Base-by-base conservation (phyloP, 2,888 invertebrate species). In the Rugalucina vietnamica region DNA sequence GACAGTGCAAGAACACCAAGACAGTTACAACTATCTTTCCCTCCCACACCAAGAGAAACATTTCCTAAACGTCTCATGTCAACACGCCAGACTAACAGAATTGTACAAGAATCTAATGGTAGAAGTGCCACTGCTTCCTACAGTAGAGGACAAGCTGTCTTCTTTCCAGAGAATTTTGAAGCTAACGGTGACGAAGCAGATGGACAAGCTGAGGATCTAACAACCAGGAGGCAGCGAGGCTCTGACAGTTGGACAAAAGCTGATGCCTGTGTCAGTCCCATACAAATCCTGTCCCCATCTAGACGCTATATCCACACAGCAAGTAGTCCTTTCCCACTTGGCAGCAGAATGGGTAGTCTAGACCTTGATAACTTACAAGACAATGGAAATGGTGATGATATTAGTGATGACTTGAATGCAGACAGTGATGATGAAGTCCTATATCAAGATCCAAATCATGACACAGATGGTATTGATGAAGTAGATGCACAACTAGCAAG, bases 371-470 rank as follows among this genome's bases (percentile, higher is more conserved):
- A 37, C 21, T 49, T 32, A 4, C 37, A 65, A 10, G 24, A 39
- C 32, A 49, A 54, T 72, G 79, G 74, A 2, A 32, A 43, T 32
- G 36, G 36, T 43, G 57, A 57, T 43, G 75, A 69, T 27, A 37
- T 50, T 10, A 24, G 39, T 36, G 81, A 77, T 36, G 69, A 72
- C n/a, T 70, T 54, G 1, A 69, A 37, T 70, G 50, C 14, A 57
- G 43, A 36, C 5, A 36, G 14, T 39, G 32, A 24, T 27, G 50
- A 50, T 12, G 49, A 24, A n/a, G 21, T 3, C 29, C 18, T 43
- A 18, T 43, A 43, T 18, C 60, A 60, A 3, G 34, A 34, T 65
- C 8, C 4, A 3, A 65, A 18, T 3, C 1, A 12, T 18, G 18
- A 65, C 18, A 5, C 18, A 34, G 1, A 10, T 4, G 29, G n/a